phyloP scores from a whole-genome alignment of 2,888 invertebrate genomes.

The Acanthacorydalis orientalis region DNA sequence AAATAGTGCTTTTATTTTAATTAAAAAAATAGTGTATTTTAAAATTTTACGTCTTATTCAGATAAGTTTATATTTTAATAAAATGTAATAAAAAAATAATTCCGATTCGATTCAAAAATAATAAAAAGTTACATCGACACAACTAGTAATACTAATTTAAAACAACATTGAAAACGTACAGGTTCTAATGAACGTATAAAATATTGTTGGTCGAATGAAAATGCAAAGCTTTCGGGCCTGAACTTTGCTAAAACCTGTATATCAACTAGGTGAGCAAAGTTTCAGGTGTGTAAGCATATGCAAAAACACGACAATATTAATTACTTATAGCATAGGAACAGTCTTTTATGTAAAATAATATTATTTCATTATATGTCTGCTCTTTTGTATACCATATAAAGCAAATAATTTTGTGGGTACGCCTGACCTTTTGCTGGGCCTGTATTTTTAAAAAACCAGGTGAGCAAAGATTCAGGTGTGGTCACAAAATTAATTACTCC shows the following conservation, averaged over 20 bases:
- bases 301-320: neutral
- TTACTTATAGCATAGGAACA: neutral
- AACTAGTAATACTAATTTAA: too few species aligned
- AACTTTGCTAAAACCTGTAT: constrained; percentile 65
- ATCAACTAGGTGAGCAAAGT: constrained; percentile 66
- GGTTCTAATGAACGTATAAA: too few species aligned
- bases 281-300: constrained; percentile 64
- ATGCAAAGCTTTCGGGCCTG: constrained; percentile 33
- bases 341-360: neutral
- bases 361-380: neutral
- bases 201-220: too few species aligned
- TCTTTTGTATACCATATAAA: neutral
- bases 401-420: constrained; percentile 10
- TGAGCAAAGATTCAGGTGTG: constrained; percentile 85
- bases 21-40: too few species aligned
- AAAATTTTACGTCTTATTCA: too few species aligned
- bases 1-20: too few species aligned
- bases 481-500: neutral
- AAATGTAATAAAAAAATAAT: too few species aligned
- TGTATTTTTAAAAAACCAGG: constrained; percentile 45
- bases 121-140: too few species aligned
- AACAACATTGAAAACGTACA: too few species aligned
- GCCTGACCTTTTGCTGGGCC: constrained; percentile 73
- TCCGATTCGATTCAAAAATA: too few species aligned
- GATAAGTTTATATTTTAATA: too few species aligned